These are phyloP conservation scores for Rafetus swinhoei DNA, from an alignment of 2,113 vertebrate genomes.

Conservation along the genomic window DNA sequence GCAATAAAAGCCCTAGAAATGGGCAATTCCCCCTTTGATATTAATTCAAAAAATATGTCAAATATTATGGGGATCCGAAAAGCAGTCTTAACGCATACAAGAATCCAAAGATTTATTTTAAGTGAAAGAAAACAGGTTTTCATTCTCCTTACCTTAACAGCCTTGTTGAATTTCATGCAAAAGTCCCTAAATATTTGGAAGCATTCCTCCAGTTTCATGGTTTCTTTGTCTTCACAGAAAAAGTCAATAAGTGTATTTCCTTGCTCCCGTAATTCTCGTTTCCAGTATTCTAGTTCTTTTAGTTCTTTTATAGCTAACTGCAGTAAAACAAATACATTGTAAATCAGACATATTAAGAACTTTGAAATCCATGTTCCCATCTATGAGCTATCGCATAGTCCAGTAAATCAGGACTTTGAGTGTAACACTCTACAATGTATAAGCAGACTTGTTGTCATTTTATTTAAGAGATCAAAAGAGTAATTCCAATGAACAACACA, in stretches of 20 bases:
- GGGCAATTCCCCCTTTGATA: too few relatives aligned
- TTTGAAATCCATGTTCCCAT: background rate
- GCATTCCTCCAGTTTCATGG: conserved; percentile 95
- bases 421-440: background rate
- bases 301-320: conserved; percentile 88
- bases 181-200: conserved; percentile 98
- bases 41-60: background rate
- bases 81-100: background rate
- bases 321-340: background rate
- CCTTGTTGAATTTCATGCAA: conserved; percentile 93
- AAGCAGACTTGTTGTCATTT: background rate
- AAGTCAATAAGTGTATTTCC: conserved; percentile 94
- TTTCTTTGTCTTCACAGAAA: conserved; percentile 98
- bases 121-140: background rate
- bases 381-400: background rate
- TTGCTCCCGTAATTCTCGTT: conserved; percentile 86
- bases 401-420: background rate
- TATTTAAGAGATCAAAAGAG: background rate
- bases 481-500: background rate
- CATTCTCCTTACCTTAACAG: conserved; percentile 87
- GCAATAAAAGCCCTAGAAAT: background rate
- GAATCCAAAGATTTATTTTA: background rate
- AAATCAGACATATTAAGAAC: background rate
- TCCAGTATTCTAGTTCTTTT: conserved; percentile 86
- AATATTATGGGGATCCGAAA: too few relatives aligned